Evolutionary conservation across 1,140 invertebrate genomes (phyloP), one percentile per base, ranked within the genome.

Genomic region (Sminthurinus signatus): DNA sequence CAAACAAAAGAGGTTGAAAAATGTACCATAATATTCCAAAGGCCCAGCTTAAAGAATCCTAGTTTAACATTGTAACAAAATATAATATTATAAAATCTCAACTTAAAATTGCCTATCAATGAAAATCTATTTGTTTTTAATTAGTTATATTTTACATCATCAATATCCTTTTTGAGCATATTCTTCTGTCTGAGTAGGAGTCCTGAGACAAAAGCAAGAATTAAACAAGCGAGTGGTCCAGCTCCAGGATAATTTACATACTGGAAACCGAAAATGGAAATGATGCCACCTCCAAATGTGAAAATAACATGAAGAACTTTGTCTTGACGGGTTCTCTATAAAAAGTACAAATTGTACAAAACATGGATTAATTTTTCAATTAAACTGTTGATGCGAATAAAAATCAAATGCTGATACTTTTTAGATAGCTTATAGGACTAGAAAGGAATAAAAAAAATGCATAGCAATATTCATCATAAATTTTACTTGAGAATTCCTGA

Each of bases 191-290:
- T 73, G 78, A 78, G 79, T 46, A 74, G 69, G n/a, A 69, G 67
- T 19, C 74, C 75, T 28, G 76, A 77, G 12, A 78, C 73, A 74
- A 80, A 78, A 14, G 77, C 74, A 17, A 78, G 36, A 31, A 75
- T 74, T 15, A 80, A 70, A 70, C 74, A 75, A 1, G 75, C 77
- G 2, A 80, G 67, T 4, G 78, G 76, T 42, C 79, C 79, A 29
- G 78, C 76, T 15, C 79, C 79, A 25, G 76, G 68, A 52, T 50
- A 71, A 28, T 60, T 32, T 1, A 51, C 19, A 51, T 65, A 60
- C 12, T 64, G 29, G 29, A 68, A 68, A 14, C 69, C 69, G 27
- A 71, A 51, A 48, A 71, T 54, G 1, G 65, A 59, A 28, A 66
- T 25, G 3, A 62, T 32, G 0, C 65, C 63, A 4, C 65, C 65